Conservation (phyloP, 2,888 invertebrate species). For the Amphipyra tragopoginis region DNA sequence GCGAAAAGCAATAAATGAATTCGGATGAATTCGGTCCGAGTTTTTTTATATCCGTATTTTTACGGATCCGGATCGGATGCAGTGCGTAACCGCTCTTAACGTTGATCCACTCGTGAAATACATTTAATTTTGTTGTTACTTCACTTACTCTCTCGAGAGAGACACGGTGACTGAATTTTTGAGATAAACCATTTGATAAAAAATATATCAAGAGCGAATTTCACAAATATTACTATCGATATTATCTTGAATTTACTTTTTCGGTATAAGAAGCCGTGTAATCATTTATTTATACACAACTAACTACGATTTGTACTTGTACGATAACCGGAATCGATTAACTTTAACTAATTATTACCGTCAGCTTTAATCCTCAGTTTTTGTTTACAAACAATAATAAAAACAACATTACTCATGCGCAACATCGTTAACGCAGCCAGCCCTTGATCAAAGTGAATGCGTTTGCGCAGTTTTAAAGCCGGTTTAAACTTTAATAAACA, state of each 20-base stretch:
- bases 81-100: no score
- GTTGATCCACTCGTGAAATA: not conserved
- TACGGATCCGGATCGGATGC: no score
- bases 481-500: slow-evolving; percentile 14
- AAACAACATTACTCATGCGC: not conserved
- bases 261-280: no score
- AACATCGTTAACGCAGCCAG: slow-evolving; percentile 10
- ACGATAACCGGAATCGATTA: not conserved
- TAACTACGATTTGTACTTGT: no score
- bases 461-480: slow-evolving; percentile 21
- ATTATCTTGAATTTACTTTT: no score
- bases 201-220: no score
- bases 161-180: no score
- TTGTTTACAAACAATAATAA: slow-evolving; percentile 35
- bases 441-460: slow-evolving; percentile 6
- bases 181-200: no score
- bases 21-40: no score
- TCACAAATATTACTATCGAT: no score
- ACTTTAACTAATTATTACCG: not conserved
- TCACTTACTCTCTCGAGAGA: not conserved
- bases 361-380: not conserved
- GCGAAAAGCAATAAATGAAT: no score
- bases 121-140: not conserved
- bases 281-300: not conserved
- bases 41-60: no score